phyloP scores from a whole-genome alignment of 2,888 invertebrate species.

The Chymomyza procnemis region DNA sequence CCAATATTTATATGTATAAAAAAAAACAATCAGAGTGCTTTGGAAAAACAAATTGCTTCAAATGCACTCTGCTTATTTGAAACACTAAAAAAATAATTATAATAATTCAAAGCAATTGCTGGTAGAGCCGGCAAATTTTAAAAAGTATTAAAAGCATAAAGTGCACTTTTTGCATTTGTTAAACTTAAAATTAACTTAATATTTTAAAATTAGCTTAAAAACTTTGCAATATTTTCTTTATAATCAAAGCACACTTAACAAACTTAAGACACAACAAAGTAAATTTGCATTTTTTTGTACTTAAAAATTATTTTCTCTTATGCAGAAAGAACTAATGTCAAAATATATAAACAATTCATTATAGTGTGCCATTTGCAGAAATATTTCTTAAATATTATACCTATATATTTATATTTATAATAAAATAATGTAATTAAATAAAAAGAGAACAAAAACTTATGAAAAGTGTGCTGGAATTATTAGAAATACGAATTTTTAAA shows the following conservation, averaged over 20 bases:
- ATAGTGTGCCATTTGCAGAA: constrained; percentile 56
- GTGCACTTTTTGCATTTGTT: constrained; percentile 64
- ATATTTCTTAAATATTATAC: constrained; percentile 23
- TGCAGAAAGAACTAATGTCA: constrained; percentile 1
- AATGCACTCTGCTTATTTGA: background rate
- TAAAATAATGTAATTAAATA: background rate
- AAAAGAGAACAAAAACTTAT: background rate
- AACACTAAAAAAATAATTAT: constrained; percentile 12
- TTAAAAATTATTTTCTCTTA: constrained; percentile 35
- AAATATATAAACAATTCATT: background rate
- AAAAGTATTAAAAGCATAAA: constrained; percentile 54
- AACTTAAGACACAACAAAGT: constrained; percentile 18
- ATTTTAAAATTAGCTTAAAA: constrained; percentile 11
- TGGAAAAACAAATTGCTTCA: background rate
- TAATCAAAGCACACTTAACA: background rate
- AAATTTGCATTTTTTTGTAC: constrained; percentile 44
- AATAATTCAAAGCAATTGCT: constrained; percentile 18
- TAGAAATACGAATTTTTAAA: too few relatives aligned
- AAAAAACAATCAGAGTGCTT: constrained; percentile 1
- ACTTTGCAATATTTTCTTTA: constrained; percentile 11
- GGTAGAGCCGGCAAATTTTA: constrained; percentile 41
- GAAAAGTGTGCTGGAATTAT: background rate
- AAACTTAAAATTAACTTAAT: constrained; percentile 29
- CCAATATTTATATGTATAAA: constrained; percentile 44
- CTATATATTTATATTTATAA: constrained; percentile 15